phyloP scores from a whole-genome alignment of 1,140 invertebrate species.

The Camponotus floridanus region DNA sequence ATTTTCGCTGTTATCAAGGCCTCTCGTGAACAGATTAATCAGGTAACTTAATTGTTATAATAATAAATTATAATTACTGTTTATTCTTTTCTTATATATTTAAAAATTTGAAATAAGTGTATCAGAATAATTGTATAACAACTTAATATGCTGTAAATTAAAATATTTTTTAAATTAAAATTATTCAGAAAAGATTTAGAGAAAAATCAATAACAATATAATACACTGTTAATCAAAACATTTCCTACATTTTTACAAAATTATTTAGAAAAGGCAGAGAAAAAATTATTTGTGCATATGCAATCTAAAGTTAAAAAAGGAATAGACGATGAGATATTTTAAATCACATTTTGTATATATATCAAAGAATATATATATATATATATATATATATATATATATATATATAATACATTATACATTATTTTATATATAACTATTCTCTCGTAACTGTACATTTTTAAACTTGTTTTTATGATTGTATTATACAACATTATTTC shows the following conservation, averaged over 20 bases:
- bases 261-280: background rate
- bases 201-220: background rate
- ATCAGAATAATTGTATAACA: background rate
- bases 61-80: background rate
- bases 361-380: background rate
- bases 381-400: no score
- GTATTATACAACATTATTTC: background rate
- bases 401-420: no score
- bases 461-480: slow-evolving; percentile 6
- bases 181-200: background rate
- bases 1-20: slow-evolving; percentile 78
- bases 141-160: background rate
- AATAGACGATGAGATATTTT: background rate
- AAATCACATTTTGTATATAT: background rate
- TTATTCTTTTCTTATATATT: background rate
- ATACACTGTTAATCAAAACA: background rate
- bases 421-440: no score
- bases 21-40: slow-evolving; percentile 78
- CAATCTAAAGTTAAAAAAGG: background rate
- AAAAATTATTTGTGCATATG: background rate
- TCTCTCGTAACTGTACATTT: background rate
- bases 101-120: no score
- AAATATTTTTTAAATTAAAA: background rate
- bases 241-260: background rate
- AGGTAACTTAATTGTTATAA: slow-evolving; percentile 73